Base-by-base conservation (phyloP, 2,888 invertebrate species). In the Callyntrura guangdongensis region DNA sequence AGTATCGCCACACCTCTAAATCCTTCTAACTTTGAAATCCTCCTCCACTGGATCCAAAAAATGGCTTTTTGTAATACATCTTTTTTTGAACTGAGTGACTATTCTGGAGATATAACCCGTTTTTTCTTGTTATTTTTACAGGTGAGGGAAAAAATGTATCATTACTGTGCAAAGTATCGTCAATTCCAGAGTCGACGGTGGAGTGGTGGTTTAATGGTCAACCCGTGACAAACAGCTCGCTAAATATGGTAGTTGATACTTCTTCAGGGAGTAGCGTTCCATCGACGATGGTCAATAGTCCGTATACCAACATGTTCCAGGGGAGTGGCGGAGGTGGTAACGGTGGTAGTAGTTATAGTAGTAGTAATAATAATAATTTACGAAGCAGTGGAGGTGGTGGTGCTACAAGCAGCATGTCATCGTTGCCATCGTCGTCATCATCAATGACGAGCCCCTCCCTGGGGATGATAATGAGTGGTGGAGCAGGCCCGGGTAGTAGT, bases 121-220 rank as follows among this genome's bases (percentile, higher is more conserved):
- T 49, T 74, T 47, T 49, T 56, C 53, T 77, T 22, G 22, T 77
- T 77, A 8, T 72, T 61, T 61, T 93, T 90, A 14, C 92, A 94
- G 94, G 93, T 91, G 97, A 97, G 94, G 98, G 98, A 0, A 97
- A 97, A 93, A 98, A 98, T 94, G 96, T 98, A 81, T 97, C 98
- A 17, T 95, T 98, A 69, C 96, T 97, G 93, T 98, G 98, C 95
- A 96, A 97, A 94, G 97, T 98, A 47, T 96, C 97, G 92, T 97
- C 98, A 53, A 96, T 97, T 87, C 98, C 98, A 0, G 97, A 97
- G 95, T 97, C 98, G 9, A 97, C 96, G 94, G 96, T 98, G 79
- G 96, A 97, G 2, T 98, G 98, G 98, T 96, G 97, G 95, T 97
- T 97, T 95, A 97, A 97, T 94, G 97, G 67, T 96, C 92, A 93